Evolutionary conservation across 2,113 vertebrate genomes (phyloP).

Genomic region (Probosciger aterrimus): DNA sequence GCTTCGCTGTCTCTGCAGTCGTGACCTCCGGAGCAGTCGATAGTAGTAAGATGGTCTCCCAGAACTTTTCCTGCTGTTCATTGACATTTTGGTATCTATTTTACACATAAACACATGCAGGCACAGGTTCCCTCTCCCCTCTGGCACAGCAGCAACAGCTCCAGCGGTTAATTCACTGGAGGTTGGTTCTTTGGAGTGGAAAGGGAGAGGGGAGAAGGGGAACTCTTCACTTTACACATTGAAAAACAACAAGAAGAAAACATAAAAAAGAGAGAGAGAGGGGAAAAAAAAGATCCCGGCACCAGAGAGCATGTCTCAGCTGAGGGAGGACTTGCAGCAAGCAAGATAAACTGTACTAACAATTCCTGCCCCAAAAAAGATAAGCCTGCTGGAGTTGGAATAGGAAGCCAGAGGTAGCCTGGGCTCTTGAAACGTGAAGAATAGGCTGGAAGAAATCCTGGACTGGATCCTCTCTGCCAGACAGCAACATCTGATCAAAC

Average conservation of each 20-base stretch:
- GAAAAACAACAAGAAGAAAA: slow-evolving; percentile 24
- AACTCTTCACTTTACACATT: slow-evolving; percentile 58
- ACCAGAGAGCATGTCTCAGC: slow-evolving; percentile 18
- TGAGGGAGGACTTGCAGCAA: slow-evolving; percentile 33
- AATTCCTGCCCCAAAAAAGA: slow-evolving; percentile 56
- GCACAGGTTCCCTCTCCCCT: slow-evolving; percentile 31
- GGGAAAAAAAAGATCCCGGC: background rate
- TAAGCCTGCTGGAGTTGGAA: slow-evolving; percentile 61
- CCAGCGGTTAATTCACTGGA: slow-evolving; percentile 24
- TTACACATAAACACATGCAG: slow-evolving; percentile 53
- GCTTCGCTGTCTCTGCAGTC: slow-evolving; percentile 93
- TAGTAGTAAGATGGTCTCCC: slow-evolving; percentile 94
- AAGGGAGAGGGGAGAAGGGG: slow-evolving; percentile 21
- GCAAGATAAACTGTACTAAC: slow-evolving; percentile 57
- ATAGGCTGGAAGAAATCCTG: slow-evolving; percentile 77
- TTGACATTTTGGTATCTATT: slow-evolving; percentile 80
- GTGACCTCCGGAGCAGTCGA: slow-evolving; percentile 89
- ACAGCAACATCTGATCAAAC: background rate
- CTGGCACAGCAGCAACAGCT: slow-evolving; percentile 10
- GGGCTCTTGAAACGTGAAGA: slow-evolving; percentile 47
- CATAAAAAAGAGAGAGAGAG: background rate
- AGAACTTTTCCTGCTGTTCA: slow-evolving; percentile 88
- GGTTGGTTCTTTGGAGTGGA: slow-evolving; percentile 43
- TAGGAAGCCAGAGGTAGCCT: slow-evolving; percentile 59
- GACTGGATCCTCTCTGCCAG: slow-evolving; percentile 63